Evolutionary conservation across 2,797 vertebrate genomes (phyloP).

Genomic region (Ctenopoma multispine): DNA sequence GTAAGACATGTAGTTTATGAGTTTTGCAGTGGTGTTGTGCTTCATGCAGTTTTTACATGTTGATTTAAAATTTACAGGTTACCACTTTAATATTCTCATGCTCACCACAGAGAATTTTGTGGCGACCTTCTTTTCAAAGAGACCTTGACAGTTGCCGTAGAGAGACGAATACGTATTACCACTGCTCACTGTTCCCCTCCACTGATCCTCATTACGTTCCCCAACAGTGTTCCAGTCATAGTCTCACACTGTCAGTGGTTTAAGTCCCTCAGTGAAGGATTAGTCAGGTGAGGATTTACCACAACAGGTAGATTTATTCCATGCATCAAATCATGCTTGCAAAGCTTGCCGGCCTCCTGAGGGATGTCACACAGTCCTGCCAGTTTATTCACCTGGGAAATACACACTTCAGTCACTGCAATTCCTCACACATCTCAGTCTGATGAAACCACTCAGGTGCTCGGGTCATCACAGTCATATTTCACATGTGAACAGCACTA

Average conservation of each 20-base stretch:
- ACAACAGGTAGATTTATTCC: conserved; percentile 48
- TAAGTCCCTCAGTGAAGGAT: conserved; percentile 52
- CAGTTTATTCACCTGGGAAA: conserved; percentile 39
- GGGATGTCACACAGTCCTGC: conserved; percentile 26
- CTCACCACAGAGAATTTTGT: neutral
- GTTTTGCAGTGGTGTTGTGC: neutral
- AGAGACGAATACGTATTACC: conserved; percentile 16
- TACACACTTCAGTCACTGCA: conserved; percentile 25
- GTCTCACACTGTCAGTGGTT: conserved; percentile 19
- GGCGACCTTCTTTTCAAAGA: conserved; percentile 13
- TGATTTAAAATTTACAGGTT: neutral
- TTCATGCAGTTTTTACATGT: neutral
- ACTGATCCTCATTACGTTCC: conserved; percentile 15
- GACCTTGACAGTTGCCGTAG: conserved; percentile 35
- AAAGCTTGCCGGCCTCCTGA: conserved; percentile 24
- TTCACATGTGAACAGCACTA: conserved; percentile 9
- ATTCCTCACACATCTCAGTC: conserved; percentile 27
- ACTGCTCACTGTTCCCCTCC: conserved; percentile 11
- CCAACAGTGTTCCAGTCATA: conserved; percentile 30
- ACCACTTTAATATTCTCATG: conserved; percentile 3
- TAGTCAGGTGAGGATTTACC: conserved; percentile 50
- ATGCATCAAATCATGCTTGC: conserved; percentile 50
- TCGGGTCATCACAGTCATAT: conserved; percentile 9
- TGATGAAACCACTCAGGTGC: conserved; percentile 19
- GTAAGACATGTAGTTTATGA: neutral